Conservation (phyloP, 2,888 invertebrate species). For the Chrysotoxum bicinctum region DNA sequence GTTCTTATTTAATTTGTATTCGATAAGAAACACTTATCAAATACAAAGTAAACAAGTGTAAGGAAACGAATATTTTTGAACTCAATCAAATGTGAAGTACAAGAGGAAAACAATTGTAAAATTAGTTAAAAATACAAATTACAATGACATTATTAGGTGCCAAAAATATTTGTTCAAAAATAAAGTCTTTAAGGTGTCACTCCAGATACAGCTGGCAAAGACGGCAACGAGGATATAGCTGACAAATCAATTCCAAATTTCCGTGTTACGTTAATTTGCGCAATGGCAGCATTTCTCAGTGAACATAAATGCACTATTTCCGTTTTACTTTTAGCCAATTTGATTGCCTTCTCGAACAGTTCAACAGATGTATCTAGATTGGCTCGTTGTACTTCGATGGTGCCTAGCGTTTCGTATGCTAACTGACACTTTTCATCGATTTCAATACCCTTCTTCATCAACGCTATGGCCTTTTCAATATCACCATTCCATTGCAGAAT, state of each 20-base stretch:
- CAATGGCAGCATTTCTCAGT: conserved; percentile 93
- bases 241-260: conserved; percentile 86
- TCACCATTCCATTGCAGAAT: conserved; percentile 93
- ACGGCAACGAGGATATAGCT: conserved; percentile 77
- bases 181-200: not conserved
- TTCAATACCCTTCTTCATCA: conserved; percentile 91
- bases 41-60: conserved; percentile 8
- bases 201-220: too few species aligned
- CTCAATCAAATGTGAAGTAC: conserved; percentile 3
- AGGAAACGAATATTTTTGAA: conserved; percentile 31
- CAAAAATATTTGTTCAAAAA: not conserved
- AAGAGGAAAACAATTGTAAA: conserved; percentile 26
- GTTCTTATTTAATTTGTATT: not conserved
- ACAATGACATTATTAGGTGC: conserved; percentile 12
- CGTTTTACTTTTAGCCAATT: conserved; percentile 91
- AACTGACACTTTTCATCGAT: conserved; percentile 96
- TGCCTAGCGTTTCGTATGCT: conserved; percentile 97
- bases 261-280: conserved; percentile 91
- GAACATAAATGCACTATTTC: conserved; percentile 96
- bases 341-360: conserved; percentile 94
- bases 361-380: conserved; percentile 91
- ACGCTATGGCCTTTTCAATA: conserved; percentile 88
- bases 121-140: conserved; percentile 34
- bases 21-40: not conserved
- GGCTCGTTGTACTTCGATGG: conserved; percentile 95